Percentiles rank a stretch among this genome's conserved stretches.
Conservation (phyloP, 2,113 vertebrate species). For the Peromyscus californicus region DNA sequence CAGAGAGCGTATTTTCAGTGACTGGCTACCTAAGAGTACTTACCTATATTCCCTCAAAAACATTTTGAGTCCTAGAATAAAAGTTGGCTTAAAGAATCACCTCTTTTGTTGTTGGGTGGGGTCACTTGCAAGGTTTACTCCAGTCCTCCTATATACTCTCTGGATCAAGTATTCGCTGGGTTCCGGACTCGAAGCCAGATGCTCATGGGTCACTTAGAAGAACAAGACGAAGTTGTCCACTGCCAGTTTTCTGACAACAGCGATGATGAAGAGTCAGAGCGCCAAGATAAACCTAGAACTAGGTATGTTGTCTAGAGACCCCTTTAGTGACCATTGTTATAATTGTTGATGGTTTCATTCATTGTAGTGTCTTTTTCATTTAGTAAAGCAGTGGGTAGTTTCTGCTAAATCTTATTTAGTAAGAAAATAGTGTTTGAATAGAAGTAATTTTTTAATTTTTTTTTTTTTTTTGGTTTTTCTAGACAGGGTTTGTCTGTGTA, state of each 20-base stretch:
- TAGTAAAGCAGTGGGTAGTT: constrained; percentile 5
- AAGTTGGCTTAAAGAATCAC: constrained; percentile 47
- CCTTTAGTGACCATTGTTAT: constrained; percentile 41
- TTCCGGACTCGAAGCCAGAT: constrained; percentile 92
- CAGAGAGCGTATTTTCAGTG: constrained; percentile 18
- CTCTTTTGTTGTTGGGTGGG: constrained; percentile 71
- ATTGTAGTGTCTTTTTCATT: constrained; percentile 72
- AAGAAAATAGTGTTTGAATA: constrained; percentile 48
- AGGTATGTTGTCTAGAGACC: constrained; percentile 82
- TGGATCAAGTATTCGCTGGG: constrained; percentile 91
- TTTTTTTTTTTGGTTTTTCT: neutral
- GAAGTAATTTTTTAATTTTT: neutral
- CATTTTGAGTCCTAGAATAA: constrained; percentile 42
- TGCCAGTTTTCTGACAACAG: constrained; percentile 87
- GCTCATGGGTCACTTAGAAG: constrained; percentile 91
- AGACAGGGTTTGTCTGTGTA: no score
- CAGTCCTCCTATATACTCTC: constrained; percentile 87
- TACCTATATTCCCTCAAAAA: constrained; percentile 22
- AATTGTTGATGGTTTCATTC: constrained; percentile 51
- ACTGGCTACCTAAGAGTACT: neutral
- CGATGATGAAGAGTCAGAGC: constrained; percentile 85
- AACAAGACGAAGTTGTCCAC: constrained; percentile 92
- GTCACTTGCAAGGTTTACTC: constrained; percentile 89
- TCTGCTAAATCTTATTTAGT: constrained; percentile 44
- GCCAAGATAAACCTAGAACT: constrained; percentile 79